Evolutionary conservation across 2,888 invertebrate genomes (phyloP).

Genomic region (Watsonalla cultraria): DNA sequence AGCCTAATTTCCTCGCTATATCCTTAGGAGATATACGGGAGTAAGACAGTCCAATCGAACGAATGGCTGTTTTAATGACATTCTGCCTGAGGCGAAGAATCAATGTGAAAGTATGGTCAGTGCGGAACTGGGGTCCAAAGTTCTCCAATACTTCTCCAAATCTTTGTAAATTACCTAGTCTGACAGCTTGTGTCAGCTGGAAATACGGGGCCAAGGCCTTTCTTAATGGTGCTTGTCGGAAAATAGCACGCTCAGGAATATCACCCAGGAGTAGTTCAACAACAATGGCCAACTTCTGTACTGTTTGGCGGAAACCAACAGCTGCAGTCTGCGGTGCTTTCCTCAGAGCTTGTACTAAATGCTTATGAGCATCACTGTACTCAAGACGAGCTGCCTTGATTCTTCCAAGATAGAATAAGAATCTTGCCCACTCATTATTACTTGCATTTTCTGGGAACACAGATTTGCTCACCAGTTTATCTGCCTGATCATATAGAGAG

Average conservation of each 20-base stretch:
- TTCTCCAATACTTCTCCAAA: constrained; percentile 96
- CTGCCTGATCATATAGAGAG: constrained; percentile 97
- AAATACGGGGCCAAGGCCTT: constrained; percentile 96
- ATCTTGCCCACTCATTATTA: constrained; percentile 99
- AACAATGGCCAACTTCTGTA: constrained; percentile 95
- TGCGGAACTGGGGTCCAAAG: constrained; percentile 93
- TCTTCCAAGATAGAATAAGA: constrained; percentile 96
- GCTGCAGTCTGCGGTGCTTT: constrained; percentile 99
- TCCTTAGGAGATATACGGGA: constrained; percentile 97
- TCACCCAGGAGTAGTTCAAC: constrained; percentile 97
- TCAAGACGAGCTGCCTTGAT: constrained; percentile 99
- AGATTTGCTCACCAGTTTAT: constrained; percentile 97
- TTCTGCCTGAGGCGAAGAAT: constrained; percentile 98
- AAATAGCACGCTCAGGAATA: constrained; percentile 97
- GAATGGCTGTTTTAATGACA: constrained; percentile 98
- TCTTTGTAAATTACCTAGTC: constrained; percentile 94
- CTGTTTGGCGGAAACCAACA: constrained; percentile 99
- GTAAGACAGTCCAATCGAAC: constrained; percentile 97
- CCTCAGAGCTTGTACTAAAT: constrained; percentile 94
- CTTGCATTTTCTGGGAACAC: constrained; percentile 98
- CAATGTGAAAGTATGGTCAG: constrained; percentile 96
- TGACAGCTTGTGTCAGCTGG: constrained; percentile 97
- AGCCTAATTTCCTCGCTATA: constrained; percentile 94
- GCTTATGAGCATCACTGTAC: constrained; percentile 98
- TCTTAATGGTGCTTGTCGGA: constrained; percentile 93